These are phyloP conservation scores for Bruchidius siliquastri DNA, from an alignment of 2,888 invertebrate species.

Conservation along the genomic window DNA sequence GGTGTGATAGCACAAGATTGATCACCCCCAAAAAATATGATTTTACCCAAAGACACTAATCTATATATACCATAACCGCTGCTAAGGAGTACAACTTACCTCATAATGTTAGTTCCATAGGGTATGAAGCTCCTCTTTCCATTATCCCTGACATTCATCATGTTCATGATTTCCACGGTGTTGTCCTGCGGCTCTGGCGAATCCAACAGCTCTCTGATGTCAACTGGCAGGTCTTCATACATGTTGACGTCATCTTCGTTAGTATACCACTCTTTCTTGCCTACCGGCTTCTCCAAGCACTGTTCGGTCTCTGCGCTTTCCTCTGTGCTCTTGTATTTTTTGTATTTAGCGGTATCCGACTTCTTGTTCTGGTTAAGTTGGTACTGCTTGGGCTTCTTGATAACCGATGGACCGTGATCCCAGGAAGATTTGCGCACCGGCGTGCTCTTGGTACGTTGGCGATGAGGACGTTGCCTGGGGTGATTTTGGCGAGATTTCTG, in stretches of 20 bases:
- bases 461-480: conserved; percentile 16
- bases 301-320: background rate
- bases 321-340: background rate
- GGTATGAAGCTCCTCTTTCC: conserved; percentile 44
- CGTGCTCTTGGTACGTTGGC: conserved; percentile 16
- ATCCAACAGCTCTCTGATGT: conserved; percentile 56
- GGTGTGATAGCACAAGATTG: no score
- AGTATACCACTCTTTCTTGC: background rate
- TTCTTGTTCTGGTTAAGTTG: background rate
- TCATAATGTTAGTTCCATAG: conserved; percentile 50
- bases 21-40: no score
- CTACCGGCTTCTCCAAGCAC: background rate
- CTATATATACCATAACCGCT: no score
- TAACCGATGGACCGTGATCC: background rate
- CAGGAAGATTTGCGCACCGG: conserved; percentile 4
- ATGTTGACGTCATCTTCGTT: conserved; percentile 44
- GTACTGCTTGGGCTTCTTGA: background rate
- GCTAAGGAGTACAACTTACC: conserved; percentile 6
- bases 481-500: background rate
- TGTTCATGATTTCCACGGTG: conserved; percentile 29
- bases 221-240: conserved; percentile 59
- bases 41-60: no score
- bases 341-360: background rate
- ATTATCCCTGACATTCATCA: conserved; percentile 34
- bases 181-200: conserved; percentile 50